A percentile compares a stretch with the other conserved stretches of the same genome.
Evolutionary conservation across 2,797 vertebrate genomes (phyloP).

Genomic region (Pteronotus mesoamericanus): DNA sequence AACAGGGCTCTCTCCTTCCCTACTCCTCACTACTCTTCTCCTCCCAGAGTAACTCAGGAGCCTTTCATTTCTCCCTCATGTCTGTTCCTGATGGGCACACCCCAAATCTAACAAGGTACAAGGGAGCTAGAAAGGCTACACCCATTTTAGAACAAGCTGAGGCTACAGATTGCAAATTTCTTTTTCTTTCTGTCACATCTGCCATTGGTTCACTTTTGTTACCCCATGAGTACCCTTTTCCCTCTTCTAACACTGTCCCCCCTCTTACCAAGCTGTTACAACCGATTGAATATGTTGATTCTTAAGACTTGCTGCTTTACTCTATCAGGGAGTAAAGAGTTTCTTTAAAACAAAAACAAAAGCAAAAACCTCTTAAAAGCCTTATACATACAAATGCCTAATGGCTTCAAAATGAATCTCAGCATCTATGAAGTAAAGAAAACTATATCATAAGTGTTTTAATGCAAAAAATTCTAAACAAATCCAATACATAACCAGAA

Average conservation of each 20-base stretch:
- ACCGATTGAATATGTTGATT: neutral
- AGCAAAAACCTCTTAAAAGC: neutral
- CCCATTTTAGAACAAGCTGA: neutral
- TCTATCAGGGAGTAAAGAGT: neutral
- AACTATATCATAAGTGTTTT: neutral
- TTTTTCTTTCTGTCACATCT: neutral
- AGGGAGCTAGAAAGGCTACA: neutral
- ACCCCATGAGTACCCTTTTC: neutral
- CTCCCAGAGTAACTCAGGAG: neutral
- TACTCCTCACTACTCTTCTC: too few species aligned
- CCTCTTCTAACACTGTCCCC: neutral
- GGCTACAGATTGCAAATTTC: neutral
- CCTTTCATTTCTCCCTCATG: neutral
- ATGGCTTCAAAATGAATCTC: neutral
- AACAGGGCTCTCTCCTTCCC: accelerated
- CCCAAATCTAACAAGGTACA: neutral
- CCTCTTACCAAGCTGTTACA: neutral
- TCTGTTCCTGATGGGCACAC: neutral
- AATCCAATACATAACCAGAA: neutral
- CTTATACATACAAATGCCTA: neutral
- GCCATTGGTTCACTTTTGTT: neutral
- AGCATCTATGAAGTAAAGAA: neutral
- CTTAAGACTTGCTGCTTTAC: neutral
- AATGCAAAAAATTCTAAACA: neutral
- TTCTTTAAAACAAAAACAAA: neutral